Evolutionary conservation across 53 echinoderm and acorn worm species (phyloP).

Genomic region (Pentamera pediparva): DNA sequence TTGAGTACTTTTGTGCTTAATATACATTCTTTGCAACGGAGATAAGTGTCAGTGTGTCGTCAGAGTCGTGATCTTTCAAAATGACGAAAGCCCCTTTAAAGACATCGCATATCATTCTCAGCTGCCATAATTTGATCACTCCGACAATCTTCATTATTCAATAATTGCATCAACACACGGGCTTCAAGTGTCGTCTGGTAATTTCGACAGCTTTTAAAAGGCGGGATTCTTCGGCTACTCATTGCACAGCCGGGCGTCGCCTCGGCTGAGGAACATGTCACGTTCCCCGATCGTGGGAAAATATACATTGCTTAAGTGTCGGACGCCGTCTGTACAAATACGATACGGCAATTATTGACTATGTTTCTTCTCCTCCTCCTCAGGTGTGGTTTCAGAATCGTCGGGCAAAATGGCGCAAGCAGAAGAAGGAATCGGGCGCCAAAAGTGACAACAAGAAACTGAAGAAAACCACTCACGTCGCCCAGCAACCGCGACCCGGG

Average conservation of each 20-base stretch:
- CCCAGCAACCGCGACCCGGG: background rate
- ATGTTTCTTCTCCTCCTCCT: conserved; percentile 31
- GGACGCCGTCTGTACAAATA: conserved; percentile 14
- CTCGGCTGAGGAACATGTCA: background rate
- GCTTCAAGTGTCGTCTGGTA: conserved; percentile 22
- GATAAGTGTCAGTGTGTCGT: too few species aligned
- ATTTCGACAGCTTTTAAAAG: conserved; percentile 19
- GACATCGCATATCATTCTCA: background rate
- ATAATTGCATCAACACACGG: conserved; percentile 23
- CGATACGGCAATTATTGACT: conserved; percentile 15
- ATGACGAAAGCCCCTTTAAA: conserved; percentile 10
- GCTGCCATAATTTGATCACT: conserved; percentile 30
- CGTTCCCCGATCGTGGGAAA: conserved; percentile 20
- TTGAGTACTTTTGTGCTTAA: background rate
- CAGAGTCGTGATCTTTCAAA: too few species aligned
- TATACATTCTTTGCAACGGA: too few species aligned
- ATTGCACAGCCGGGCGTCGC: conserved; percentile 18
- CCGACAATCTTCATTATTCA: conserved; percentile 24
- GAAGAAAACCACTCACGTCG: conserved; percentile 22
- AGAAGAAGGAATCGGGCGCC: conserved; percentile 46
- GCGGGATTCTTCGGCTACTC: conserved; percentile 12
- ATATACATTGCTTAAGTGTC: background rate
- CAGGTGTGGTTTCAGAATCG: conserved; percentile 98
- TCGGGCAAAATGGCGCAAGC: conserved; percentile 90
- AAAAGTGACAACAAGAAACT: conserved; percentile 24